These are phyloP conservation scores for Polyodon spathula DNA, from an alignment of 2,113 vertebrate species.

Conservation along the genomic window DNA sequence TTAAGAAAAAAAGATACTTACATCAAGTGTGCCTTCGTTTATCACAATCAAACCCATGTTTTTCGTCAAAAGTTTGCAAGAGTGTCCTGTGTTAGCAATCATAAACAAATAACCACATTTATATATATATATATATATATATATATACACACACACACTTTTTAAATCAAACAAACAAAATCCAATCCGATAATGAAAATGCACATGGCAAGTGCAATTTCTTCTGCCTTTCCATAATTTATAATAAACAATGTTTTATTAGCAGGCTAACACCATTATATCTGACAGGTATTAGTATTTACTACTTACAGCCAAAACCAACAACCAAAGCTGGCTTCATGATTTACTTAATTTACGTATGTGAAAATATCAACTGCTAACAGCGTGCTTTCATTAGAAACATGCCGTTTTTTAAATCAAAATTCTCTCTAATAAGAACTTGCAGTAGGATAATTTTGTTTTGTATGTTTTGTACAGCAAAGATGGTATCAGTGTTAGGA, in stretches of 20 bases:
- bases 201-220: no score
- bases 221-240: no score
- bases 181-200: background rate
- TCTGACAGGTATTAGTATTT: background rate
- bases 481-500: no score
- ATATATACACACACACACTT: no score
- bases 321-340: slow-evolving; percentile 3
- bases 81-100: slow-evolving; percentile 67
- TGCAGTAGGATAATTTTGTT: no score
- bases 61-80: slow-evolving; percentile 89
- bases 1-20: slow-evolving; percentile 59
- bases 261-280: background rate
- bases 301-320: background rate
- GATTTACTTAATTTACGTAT: background rate
- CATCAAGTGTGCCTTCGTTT: slow-evolving; percentile 90
- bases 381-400: background rate
- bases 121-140: no score
- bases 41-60: slow-evolving; percentile 96
- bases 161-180: background rate
- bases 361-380: background rate
- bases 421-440: background rate
- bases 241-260: no score
- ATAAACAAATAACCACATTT: slow-evolving; percentile 6
- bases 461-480: no score
- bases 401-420: background rate